Conservation (phyloP, 2,797 vertebrate species). For the Streptopelia turtur region DNA sequence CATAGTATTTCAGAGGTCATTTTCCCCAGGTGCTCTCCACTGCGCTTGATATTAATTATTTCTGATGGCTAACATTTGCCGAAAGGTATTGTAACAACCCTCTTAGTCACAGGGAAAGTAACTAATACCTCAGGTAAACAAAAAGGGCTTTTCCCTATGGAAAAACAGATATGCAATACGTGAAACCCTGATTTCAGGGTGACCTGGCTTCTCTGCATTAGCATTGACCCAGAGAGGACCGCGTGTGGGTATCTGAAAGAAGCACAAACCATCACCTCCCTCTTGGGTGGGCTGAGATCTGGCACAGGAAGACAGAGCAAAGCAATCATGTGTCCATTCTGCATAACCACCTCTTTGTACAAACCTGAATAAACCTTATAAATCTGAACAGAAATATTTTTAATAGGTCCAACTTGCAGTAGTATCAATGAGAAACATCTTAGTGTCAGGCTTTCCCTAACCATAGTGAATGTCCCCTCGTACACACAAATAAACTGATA, state of each 20-base stretch:
- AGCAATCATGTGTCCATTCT: background rate
- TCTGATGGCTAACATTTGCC: constrained; percentile 5
- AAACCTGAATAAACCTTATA: background rate
- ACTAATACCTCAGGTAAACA: background rate
- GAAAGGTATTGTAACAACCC: background rate
- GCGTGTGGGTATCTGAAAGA: background rate
- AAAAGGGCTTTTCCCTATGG: background rate
- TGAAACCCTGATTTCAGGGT: background rate
- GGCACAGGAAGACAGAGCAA: background rate
- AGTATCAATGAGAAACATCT: background rate
- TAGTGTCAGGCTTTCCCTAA: background rate
- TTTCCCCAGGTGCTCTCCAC: background rate
- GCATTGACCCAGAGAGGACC: background rate
- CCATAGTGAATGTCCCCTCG: background rate
- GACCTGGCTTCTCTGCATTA: background rate
- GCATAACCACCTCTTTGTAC: background rate
- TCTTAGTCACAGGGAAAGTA: background rate
- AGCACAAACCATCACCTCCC: background rate
- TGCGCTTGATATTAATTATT: background rate
- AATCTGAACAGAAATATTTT: background rate
- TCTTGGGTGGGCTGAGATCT: background rate
- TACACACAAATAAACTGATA: background rate
- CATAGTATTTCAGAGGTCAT: background rate
- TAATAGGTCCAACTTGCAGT: background rate
- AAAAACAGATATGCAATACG: background rate